phyloP scores from a whole-genome alignment of 1,140 invertebrate genomes.

The Pemphigus obesinymphae region DNA sequence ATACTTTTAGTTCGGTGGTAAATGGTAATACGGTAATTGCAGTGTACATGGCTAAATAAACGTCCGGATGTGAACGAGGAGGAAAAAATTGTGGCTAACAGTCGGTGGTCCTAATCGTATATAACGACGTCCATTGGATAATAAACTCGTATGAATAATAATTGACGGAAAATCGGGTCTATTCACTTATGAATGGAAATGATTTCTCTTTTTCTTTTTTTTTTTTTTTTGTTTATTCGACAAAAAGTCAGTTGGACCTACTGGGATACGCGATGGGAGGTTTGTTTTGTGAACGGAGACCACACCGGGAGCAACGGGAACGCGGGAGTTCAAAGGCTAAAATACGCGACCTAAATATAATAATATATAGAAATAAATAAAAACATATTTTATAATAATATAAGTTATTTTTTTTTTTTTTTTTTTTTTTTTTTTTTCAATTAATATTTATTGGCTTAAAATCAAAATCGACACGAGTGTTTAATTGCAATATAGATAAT shows the following conservation, averaged over 20 bases:
- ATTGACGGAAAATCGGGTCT: slow-evolving; percentile 33
- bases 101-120: slow-evolving; percentile 19
- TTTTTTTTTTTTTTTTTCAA: too few species aligned
- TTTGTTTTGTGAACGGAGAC: slow-evolving; percentile 37
- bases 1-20: too few species aligned
- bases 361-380: too few species aligned
- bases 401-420: too few species aligned
- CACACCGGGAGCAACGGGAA: slow-evolving; percentile 30
- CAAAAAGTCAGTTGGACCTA: slow-evolving; percentile 37
- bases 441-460: too few species aligned
- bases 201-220: slow-evolving; percentile 18
- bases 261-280: slow-evolving; percentile 35
- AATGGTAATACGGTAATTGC: too few species aligned
- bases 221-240: slow-evolving; percentile 30
- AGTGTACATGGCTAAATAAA: too few species aligned
- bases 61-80: slow-evolving; percentile 8
- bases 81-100: slow-evolving; percentile 16
- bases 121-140: neutral
- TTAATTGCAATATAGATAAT: too few species aligned
- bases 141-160: slow-evolving; percentile 22
- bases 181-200: slow-evolving; percentile 33
- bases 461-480: too few species aligned
- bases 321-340: too few species aligned
- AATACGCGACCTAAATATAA: too few species aligned
- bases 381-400: too few species aligned